Conservation (phyloP, 2,113 vertebrate species). For the Crocuta crocuta region DNA sequence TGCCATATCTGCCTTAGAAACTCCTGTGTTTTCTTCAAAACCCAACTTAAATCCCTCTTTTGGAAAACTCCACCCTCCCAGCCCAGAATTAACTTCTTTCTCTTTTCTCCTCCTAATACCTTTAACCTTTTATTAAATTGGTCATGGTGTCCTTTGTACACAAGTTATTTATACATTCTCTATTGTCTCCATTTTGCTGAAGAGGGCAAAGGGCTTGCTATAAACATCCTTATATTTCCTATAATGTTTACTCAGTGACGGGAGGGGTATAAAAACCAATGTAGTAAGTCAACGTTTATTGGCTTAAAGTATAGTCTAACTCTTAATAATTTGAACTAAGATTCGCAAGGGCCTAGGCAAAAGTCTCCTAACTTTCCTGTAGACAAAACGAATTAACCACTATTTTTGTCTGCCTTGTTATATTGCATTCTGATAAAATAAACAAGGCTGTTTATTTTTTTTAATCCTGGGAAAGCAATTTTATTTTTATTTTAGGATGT, state of each 20-base stretch:
- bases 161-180: not conserved
- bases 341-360: not conserved
- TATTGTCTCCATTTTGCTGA: constrained; percentile 19
- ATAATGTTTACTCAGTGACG: not conserved
- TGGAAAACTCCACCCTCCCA: not conserved
- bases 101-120: not conserved
- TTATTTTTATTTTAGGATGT: constrained; percentile 26
- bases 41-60: not conserved
- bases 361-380: not conserved
- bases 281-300: not conserved
- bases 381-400: not conserved
- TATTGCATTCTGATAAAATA: not conserved
- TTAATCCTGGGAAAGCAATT: not conserved
- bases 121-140: not conserved
- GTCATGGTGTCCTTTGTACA: not conserved
- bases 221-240: not conserved
- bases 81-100: not conserved
- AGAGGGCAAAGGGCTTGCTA: not conserved
- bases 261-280: not conserved
- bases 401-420: not conserved
- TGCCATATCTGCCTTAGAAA: not conserved
- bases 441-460: not conserved
- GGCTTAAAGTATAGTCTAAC: constrained; percentile 33
- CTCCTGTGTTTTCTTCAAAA: not conserved
- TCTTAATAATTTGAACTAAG: not conserved